Evolutionary conservation across 2,113 vertebrate genomes (phyloP).

Genomic region (Passer montanus): DNA sequence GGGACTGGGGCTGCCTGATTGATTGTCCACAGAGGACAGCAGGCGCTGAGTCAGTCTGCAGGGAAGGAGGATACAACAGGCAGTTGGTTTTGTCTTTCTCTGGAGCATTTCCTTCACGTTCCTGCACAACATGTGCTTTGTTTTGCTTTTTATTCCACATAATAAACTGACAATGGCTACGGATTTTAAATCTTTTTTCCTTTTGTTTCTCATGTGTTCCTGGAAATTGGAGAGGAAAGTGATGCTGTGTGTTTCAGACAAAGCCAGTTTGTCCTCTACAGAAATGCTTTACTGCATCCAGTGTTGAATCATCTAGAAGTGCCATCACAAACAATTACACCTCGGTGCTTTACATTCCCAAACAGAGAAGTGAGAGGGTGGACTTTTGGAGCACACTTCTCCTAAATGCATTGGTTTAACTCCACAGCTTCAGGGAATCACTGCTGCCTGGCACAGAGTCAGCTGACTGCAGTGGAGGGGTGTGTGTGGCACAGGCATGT

Average conservation of each 20-base stretch:
- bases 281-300: neutral
- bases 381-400: neutral
- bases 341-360: neutral
- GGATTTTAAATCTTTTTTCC: neutral
- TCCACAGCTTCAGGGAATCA: neutral
- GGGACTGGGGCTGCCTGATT: neutral
- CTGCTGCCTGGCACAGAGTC: neutral
- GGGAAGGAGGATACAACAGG: neutral
- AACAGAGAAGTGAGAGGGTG: neutral
- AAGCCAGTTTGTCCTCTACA: neutral
- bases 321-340: neutral
- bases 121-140: neutral
- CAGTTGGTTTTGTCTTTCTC: neutral
- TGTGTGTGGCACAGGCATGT: fast-evolving
- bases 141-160: neutral
- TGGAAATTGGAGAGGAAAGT: neutral
- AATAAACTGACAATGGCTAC: neutral
- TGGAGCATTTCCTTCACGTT: neutral
- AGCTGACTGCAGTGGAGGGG: fast-evolving
- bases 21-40: neutral
- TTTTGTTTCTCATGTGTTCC: neutral
- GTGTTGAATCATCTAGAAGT: neutral
- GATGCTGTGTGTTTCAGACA: neutral
- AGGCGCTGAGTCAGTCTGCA: neutral
- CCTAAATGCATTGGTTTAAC: neutral